phyloP scores from a whole-genome alignment of 2,888 invertebrate genomes.

The Plutella xylostella region DNA sequence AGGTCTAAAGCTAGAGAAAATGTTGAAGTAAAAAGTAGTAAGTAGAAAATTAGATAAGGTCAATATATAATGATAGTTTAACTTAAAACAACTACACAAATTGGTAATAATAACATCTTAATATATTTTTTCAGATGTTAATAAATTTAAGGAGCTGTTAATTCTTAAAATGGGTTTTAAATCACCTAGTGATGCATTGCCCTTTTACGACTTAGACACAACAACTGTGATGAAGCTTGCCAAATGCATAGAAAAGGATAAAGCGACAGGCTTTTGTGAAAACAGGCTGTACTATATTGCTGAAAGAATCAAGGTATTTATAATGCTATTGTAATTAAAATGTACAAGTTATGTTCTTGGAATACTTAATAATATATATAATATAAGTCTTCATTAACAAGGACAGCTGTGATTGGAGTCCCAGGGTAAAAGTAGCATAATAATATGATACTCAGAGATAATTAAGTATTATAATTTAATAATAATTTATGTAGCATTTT shows the following conservation, averaged over 20 bases:
- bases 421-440: no score
- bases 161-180: constrained; percentile 48
- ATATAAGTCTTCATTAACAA: no score
- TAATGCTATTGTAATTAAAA: constrained; percentile 1
- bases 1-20: not conserved
- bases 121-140: constrained; percentile 28
- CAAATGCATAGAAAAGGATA: constrained; percentile 47
- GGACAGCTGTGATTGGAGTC: no score
- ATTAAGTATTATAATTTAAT: no score
- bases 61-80: no score
- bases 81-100: no score
- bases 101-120: no score
- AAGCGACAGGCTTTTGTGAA: constrained; percentile 37
- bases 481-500: no score
- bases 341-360: constrained; percentile 11
- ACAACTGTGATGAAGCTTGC: constrained; percentile 38
- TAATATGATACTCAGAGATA: no score
- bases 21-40: no score
- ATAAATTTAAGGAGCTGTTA: constrained; percentile 38
- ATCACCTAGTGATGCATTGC: constrained; percentile 59
- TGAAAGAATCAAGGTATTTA: constrained; percentile 45
- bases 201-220: constrained; percentile 57
- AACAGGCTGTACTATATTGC: constrained; percentile 72
- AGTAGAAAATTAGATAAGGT: no score
- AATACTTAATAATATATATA: no score